phyloP scores from a whole-genome alignment of 1,140 invertebrate species.

The Drosophila kohkoa region DNA sequence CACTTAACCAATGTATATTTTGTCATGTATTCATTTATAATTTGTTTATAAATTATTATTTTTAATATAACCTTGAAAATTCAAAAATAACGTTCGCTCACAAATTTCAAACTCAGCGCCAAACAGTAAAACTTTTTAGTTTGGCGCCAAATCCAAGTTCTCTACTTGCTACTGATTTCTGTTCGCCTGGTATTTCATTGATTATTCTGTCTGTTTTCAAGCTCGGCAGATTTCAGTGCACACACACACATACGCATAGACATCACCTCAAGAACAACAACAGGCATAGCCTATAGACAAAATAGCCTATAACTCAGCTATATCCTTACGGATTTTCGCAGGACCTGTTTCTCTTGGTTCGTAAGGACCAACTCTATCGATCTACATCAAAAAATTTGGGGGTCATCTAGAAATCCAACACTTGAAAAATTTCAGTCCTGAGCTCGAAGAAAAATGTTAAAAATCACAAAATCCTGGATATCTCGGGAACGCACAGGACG shows the following conservation, averaged over 20 bases:
- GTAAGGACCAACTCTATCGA: background rate
- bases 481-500: background rate
- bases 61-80: background rate
- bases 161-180: background rate
- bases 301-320: background rate
- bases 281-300: background rate
- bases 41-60: background rate
- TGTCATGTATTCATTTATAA: background rate
- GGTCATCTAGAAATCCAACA: background rate
- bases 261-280: background rate
- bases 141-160: too few species aligned
- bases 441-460: background rate
- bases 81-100: background rate
- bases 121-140: too few species aligned
- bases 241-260: background rate
- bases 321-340: background rate
- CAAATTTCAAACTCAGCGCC: background rate
- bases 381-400: background rate
- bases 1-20: constrained; percentile 21
- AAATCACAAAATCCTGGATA: background rate
- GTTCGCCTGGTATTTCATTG: constrained; percentile 2
- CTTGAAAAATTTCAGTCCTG: background rate
- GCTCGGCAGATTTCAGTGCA: background rate
- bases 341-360: background rate
- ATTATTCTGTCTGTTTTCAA: background rate